Base-by-base conservation (phyloP, 2,113 vertebrate genomes). In the Ahaetulla prasina region DNA sequence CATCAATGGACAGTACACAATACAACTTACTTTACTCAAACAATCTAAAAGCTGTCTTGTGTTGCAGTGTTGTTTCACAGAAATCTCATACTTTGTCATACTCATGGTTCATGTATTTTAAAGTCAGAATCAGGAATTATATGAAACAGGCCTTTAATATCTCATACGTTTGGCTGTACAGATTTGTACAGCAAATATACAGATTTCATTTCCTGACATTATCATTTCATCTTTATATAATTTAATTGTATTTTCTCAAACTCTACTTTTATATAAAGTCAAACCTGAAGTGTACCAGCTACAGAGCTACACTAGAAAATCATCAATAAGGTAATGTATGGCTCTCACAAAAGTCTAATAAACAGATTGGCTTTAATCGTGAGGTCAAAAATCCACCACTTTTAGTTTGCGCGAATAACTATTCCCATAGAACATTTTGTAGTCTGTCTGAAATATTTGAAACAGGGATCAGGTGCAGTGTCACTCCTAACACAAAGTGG, bases 11-110 rank as follows among this genome's bases (percentile, higher is more conserved):
- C 49, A 84, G 53, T 68, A 92, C 52, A 91, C 3, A 54, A 92
- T 93, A 93, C 93, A 89, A 27, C 2, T 39, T 84, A 27, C 49
- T 92, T 89, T 92, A 12, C 39, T 47, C 50, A 89, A 84, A 43
- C 74, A 39, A 63, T 45, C 63, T 55, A 55, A 55, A 27, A 39
- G 50, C 49, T 84, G 50, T 87, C 55, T 92, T 4, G 2, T 85
- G 52, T 18, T 57, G 54, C 52, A 88, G 49, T 30, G 54, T 54
- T 10, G n/a, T 39, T 54, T 43, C 12, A 53, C 8, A 54, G 16
- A 74, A 74, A 49, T 60, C 16, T n/a, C 23, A 74, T 30, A 30
- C n/a, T 92, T 87, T 47, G 3, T 85, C 45, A 68, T 50, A 11
- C 45, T 60, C 53, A 27, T 91, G 74, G 8, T 57, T 47, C 35